Evolutionary conservation across 1,140 invertebrate species (phyloP).

Genomic region (Harlomillsia oculata): DNA sequence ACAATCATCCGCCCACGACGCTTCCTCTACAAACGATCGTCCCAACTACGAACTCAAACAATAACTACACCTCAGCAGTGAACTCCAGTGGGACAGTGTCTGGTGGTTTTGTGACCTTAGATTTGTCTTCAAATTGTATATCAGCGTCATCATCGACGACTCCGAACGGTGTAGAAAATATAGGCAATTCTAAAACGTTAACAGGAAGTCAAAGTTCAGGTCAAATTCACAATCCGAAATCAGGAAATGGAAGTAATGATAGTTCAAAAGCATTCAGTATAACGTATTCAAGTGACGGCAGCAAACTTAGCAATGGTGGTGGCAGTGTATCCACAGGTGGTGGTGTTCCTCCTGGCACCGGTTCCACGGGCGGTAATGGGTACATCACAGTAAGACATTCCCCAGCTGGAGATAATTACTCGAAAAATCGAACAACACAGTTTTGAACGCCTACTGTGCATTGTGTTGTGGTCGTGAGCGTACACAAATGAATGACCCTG

Average conservation of each 20-base stretch:
- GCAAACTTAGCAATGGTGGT: conserved; percentile 18
- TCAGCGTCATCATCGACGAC: not conserved
- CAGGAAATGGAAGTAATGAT: conserved; percentile 4
- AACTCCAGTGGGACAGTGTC: conserved; percentile 1
- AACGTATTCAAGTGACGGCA: conserved; percentile 4
- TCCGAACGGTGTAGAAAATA: not conserved
- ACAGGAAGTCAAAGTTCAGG: conserved; percentile 7
- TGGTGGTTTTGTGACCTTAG: not conserved
- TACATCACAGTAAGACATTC: conserved; percentile 19
- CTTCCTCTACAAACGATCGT: not conserved
- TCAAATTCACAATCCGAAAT: not conserved
- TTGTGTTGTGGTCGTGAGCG: not conserved
- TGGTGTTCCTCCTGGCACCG: not conserved
- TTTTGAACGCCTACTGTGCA: not conserved
- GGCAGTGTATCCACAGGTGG: not conserved
- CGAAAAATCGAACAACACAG: conserved; percentile 20
- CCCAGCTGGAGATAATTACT: conserved; percentile 9
- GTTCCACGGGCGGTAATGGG: conserved; percentile 17
- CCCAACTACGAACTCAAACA: conserved; percentile 12
- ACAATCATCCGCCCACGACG: not conserved
- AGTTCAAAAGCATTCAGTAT: conserved; percentile 8
- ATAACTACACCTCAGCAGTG: conserved; percentile 10
- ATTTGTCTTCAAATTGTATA: not conserved
- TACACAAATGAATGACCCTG: not conserved
- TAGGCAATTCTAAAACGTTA: not conserved